These are phyloP conservation scores for Lucifuga dentata DNA, from an alignment of 2,113 vertebrate genomes.

Conservation along the genomic window DNA sequence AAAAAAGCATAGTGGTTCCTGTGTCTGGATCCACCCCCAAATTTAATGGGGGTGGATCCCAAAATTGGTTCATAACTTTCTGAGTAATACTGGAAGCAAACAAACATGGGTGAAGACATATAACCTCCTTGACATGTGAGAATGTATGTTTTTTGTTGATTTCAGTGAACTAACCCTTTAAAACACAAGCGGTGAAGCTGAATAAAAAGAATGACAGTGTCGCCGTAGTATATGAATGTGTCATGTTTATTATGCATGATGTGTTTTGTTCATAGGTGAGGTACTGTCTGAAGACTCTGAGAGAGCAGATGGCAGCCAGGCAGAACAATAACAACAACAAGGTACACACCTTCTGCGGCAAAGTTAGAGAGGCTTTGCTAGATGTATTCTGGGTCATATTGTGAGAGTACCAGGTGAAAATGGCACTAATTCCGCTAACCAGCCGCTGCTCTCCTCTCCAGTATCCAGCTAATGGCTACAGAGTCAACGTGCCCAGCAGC, in stretches of 20 bases:
- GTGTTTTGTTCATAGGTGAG: conserved; percentile 72
- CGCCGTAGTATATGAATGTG: too few species aligned
- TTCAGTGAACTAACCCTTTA: too few species aligned
- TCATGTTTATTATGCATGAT: background rate
- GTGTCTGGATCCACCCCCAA: too few species aligned
- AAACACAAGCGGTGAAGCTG: too few species aligned
- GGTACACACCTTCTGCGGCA: conserved; percentile 44
- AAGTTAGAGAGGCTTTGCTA: background rate
- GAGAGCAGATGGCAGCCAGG: conserved; percentile 84
- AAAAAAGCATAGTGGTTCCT: background rate
- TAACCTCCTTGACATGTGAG: too few species aligned
- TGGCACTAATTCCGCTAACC: conserved; percentile 6
- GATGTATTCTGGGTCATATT: background rate
- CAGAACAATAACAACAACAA: conserved; percentile 73
- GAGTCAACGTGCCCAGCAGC: conserved; percentile 38
- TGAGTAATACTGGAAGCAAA: too few species aligned
- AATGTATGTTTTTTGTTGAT: too few species aligned
- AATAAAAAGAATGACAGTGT: too few species aligned
- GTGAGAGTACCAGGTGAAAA: background rate
- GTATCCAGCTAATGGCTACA: conserved; percentile 72
- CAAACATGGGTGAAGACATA: too few species aligned
- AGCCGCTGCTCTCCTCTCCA: conserved; percentile 35
- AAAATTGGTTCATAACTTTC: too few species aligned
- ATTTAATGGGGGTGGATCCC: too few species aligned
- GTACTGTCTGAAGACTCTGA: conserved; percentile 83